Evolutionary conservation across 1,140 invertebrate genomes (phyloP).

Genomic region (Diploscapter pachys): DNA sequence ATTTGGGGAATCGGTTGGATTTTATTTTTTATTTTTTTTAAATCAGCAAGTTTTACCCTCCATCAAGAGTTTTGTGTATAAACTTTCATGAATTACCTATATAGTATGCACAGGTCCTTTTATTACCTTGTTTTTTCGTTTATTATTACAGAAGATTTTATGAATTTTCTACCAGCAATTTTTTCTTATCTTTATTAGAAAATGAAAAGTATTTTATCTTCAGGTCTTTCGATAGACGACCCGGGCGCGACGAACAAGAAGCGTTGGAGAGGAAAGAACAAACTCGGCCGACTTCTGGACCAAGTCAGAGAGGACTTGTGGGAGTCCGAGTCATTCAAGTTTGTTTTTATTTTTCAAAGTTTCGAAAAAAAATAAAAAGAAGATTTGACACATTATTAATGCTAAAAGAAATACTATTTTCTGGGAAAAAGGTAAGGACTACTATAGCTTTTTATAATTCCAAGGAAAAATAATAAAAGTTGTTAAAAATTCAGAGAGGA

Average conservation of each 20-base stretch:
- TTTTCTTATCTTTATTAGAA: too few relatives aligned
- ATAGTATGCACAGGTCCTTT: background rate
- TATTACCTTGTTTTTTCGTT: background rate
- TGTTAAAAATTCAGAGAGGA: too few relatives aligned
- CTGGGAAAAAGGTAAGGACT: too few relatives aligned
- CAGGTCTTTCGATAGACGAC: slow-evolving; percentile 4
- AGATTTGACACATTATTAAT: too few relatives aligned
- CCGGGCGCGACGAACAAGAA: background rate
- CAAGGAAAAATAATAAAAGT: too few relatives aligned
- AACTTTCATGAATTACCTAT: background rate
- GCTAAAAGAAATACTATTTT: too few relatives aligned
- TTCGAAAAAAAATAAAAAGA: too few relatives aligned
- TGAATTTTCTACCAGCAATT: too few relatives aligned
- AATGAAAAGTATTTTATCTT: background rate
- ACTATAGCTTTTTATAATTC: too few relatives aligned
- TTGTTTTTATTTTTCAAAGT: background rate
- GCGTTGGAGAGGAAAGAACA: slow-evolving; percentile 20
- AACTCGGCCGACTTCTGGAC: slow-evolving; percentile 8
- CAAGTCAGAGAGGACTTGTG: slow-evolving; percentile 18
- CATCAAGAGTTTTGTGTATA: background rate
- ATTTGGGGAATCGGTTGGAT: slow-evolving; percentile 20
- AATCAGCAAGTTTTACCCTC: background rate
- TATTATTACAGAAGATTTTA: background rate
- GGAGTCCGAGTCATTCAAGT: background rate
- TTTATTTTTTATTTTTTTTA: background rate